Base-by-base conservation (phyloP, 30 jellyfish, hydroid and myxozoan genomes). In the Sanderia malayensis region DNA sequence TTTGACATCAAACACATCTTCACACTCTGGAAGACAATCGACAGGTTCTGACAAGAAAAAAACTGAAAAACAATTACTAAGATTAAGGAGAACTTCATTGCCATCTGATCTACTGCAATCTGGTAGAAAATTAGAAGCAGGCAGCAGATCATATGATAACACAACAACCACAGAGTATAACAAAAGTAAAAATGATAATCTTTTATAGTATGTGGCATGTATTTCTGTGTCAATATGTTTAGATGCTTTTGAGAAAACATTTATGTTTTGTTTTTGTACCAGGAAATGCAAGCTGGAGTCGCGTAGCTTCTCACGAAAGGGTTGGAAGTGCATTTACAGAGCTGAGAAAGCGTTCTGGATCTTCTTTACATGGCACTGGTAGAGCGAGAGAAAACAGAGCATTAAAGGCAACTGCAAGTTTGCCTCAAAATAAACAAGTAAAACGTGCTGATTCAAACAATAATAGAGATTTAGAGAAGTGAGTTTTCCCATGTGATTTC, bases 1-100 rank as follows among this genome's bases (percentile, higher is more conserved):
- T 18, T n/a, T 44, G 25, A 7, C 52, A 19, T 46, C 74, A 1
- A 65, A 21, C 33, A 44, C 88, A 4, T 63, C 26, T 53, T 76
- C 18, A n/a, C n/a, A n/a, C n/a, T n/a, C n/a, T n/a, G n/a, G n/a
- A n/a, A n/a, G n/a, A 49, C 6, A 4, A 18, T 4, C 2, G 64
- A 15, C 3, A 24, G 24, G 11, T 4, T 4, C 24, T 2, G 24
- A 18, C 27, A 11, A 9, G 25, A 18, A 2, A 18, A 18, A 49
- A 9, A 18, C 18, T 24, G n/a, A n/a, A n/a, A n/a, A 49, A 49
- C 64, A 49, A 49, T 8, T 18, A 9, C 64, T 4, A 4, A 18
- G 23, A 19, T 9, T 2, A 2, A 49, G 64, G 24, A 49, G 64
- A 49, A 18, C 25, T 4, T 49, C 64, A 19, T 24, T 49, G 64